phyloP scores from a whole-genome alignment of 2,888 invertebrate species.

The Liopterus haemorrhoidalis region DNA sequence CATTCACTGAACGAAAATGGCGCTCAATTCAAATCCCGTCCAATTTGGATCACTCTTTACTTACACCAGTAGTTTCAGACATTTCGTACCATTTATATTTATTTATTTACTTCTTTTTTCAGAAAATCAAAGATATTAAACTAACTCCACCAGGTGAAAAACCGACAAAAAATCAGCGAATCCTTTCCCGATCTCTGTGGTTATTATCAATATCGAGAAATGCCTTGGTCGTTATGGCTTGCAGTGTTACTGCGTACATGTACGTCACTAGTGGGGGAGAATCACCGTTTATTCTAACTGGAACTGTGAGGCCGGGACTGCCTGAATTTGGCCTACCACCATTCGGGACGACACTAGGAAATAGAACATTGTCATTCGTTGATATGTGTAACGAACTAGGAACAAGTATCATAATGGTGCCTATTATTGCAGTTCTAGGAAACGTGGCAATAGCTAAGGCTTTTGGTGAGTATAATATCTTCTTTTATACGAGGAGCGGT shows the following conservation, averaged over 20 bases:
- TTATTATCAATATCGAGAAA: constrained; percentile 75
- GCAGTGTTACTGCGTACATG: constrained; percentile 62
- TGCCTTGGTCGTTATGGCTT: constrained; percentile 71
- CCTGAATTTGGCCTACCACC: constrained; percentile 65
- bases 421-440: constrained; percentile 84
- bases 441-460: constrained; percentile 95
- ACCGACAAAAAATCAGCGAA: constrained; percentile 43
- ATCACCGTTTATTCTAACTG: constrained; percentile 68
- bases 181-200: constrained; percentile 62
- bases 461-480: constrained; percentile 60
- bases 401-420: constrained; percentile 77
- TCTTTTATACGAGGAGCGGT: too few species aligned
- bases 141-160: constrained; percentile 43
- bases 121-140: constrained; percentile 70
- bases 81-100: constrained; percentile 16
- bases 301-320: constrained; percentile 67
- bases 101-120: constrained; percentile 38
- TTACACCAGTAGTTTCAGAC: too few species aligned
- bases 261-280: constrained; percentile 49
- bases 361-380: constrained; percentile 54
- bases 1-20: too few species aligned
- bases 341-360: constrained; percentile 59
- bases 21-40: too few species aligned
- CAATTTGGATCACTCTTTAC: too few species aligned
- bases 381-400: constrained; percentile 77